phyloP scores from a whole-genome alignment of 2,797 vertebrate genomes.

The Xenopus petersii region DNA sequence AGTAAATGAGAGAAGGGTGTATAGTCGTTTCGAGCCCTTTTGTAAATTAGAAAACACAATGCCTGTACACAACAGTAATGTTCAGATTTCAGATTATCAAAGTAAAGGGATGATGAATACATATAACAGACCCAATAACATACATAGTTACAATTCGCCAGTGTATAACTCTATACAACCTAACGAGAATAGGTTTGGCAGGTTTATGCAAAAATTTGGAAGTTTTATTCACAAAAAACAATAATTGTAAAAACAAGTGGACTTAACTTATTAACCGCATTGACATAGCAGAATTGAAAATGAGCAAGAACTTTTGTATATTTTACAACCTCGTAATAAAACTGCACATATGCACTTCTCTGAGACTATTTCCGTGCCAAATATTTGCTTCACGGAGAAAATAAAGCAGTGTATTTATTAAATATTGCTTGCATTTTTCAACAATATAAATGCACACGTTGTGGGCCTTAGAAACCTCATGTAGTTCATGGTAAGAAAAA shows the following conservation, averaged over 20 bases:
- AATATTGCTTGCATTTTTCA: no score
- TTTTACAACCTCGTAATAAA: neutral
- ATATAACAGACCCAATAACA: slow-evolving; percentile 61
- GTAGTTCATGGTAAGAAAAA: no score
- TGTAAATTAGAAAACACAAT: slow-evolving; percentile 53
- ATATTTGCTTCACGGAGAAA: no score
- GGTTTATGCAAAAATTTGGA: slow-evolving; percentile 88
- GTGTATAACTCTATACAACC: slow-evolving; percentile 64
- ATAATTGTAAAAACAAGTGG: slow-evolving; percentile 54
- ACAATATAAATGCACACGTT: no score
- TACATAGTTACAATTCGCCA: slow-evolving; percentile 60
- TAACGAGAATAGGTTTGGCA: slow-evolving; percentile 88
- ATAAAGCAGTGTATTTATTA: no score
- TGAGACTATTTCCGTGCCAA: neutral
- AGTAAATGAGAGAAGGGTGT: slow-evolving; percentile 67
- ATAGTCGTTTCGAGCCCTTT: slow-evolving; percentile 85
- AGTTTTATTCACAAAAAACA: slow-evolving; percentile 84
- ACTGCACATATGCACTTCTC: neutral
- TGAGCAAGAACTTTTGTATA: no score
- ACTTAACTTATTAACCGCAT: neutral
- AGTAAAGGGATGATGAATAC: slow-evolving; percentile 59
- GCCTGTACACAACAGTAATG: slow-evolving; percentile 52
- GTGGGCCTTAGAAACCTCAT: no score
- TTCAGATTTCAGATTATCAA: slow-evolving; percentile 65
- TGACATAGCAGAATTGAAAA: no score